Evolutionary conservation across 2,888 invertebrate genomes (phyloP).

Genomic region (Lasius platythorax): DNA sequence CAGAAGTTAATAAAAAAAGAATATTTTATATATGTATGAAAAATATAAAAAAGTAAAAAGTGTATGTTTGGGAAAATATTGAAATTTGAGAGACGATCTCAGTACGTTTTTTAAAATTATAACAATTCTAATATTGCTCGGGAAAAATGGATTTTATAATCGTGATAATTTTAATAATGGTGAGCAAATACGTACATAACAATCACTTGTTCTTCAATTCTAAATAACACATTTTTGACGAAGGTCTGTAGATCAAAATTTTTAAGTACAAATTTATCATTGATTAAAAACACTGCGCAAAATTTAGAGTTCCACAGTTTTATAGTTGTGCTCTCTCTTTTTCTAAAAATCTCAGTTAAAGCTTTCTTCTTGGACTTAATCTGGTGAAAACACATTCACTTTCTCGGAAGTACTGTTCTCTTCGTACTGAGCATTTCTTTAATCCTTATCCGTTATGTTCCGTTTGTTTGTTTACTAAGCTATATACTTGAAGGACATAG

Average conservation of each 20-base stretch:
- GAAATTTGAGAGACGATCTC: not conserved
- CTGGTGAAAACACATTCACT: not conserved
- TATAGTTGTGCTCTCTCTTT: not conserved
- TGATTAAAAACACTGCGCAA: not conserved
- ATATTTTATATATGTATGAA: not conserved
- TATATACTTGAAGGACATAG: not conserved
- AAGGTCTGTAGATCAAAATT: not conserved
- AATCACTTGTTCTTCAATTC: not conserved
- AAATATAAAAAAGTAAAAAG: not conserved
- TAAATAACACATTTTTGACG: not conserved
- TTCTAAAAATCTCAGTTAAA: not conserved
- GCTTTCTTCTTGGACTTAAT: not conserved
- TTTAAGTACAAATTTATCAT: not conserved
- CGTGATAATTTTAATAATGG: conserved; percentile 1
- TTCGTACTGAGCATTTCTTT: not conserved
- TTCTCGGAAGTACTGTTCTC: not conserved
- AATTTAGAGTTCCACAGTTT: not conserved
- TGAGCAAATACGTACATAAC: not conserved
- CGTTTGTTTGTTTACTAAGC: not conserved
- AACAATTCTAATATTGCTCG: not conserved
- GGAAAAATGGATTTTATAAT: not conserved
- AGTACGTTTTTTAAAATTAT: not conserved
- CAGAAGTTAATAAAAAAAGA: not conserved
- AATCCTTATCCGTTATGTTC: not conserved
- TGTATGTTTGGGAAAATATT: not conserved